These are phyloP conservation scores for Lepas anatifera DNA, from an alignment of 2,888 invertebrate genomes.

Conservation along the genomic window DNA sequence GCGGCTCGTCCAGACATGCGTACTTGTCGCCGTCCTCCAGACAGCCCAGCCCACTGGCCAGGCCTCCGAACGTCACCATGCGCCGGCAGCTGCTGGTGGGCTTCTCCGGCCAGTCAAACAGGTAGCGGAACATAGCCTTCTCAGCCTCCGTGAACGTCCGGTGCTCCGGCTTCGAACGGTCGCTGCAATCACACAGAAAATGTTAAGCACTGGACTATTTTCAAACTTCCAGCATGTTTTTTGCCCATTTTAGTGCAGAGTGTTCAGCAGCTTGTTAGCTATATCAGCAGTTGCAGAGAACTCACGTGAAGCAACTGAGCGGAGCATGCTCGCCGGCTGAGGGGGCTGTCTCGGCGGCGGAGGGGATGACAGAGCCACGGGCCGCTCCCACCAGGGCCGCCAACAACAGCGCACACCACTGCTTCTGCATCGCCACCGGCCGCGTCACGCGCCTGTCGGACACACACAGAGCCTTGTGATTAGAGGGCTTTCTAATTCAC, in stretches of 20 bases:
- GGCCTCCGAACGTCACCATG: background rate
- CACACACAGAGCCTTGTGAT: no score
- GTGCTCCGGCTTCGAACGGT: background rate
- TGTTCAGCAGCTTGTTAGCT: no score
- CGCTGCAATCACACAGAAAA: background rate
- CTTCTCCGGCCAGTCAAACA: background rate
- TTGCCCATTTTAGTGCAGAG: no score
- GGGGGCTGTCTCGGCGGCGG: background rate
- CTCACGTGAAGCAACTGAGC: background rate
- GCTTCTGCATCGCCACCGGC: no score
- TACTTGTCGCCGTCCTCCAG: conserved; percentile 16
- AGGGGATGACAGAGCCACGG: no score
- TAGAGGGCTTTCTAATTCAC: no score
- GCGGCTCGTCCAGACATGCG: conserved; percentile 14
- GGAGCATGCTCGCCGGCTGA: background rate
- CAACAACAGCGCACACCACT: no score
- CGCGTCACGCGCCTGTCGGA: no score
- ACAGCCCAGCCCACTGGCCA: background rate
- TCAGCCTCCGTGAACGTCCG: background rate
- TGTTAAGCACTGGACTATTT: no score
- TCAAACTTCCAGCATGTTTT: no score
- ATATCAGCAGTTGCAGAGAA: background rate
- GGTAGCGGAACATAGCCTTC: conserved; percentile 4
- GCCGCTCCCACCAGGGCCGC: no score
- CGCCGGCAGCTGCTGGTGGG: background rate